Base-by-base conservation (phyloP, 2,797 vertebrate species). In the Cuniculus paca region DNA sequence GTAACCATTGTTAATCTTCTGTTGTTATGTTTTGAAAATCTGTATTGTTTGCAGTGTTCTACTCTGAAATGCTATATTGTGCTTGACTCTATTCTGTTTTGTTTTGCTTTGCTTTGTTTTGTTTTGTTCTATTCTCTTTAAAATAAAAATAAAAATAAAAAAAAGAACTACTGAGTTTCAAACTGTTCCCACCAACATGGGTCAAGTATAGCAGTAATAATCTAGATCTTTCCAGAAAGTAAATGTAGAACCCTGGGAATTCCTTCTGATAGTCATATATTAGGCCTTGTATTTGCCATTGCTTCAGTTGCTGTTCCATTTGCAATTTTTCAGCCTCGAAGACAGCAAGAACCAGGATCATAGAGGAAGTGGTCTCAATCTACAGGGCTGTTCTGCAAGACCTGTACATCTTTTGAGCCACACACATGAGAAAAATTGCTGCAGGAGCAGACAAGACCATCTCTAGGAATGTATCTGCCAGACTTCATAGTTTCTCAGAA, bases 321-420 rank as follows among this genome's bases (percentile, higher is more conserved):
- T 99, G 99, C 98, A 99, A 98, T 94, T 99, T 98, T 96, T 99
- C 99, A 0, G 99, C 99, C 98, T 99, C 99, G 97, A 99, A 99
- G 95, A 99, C 99, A 2, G 99, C 99, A 95, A 99, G 98, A 96
- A 99, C 99, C 95, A 99, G 98, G 96, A 99, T 99, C 99, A 99
- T 99, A 97, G 99, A 99, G 31, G 99, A 99, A 60, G 99, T 99
- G 74, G 99, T 99, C 81, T 99, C 99, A 45, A 99, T 99, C 99
- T 99, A 99, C 88, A 99, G 98, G 4, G 99, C 99, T 5, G 99
- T 97, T 78, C 99, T 99, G 34, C 99, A 99, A 95, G 99, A 99
- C 90, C 99, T 99, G 98, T 99, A 99, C 97, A 99, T 98, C 95
- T 98, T 99, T 98, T 99, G 99, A 75, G 98, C 98, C 90, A 99